These are phyloP conservation scores for Cephus rjabovi DNA, from an alignment of 2,888 invertebrate species.

Conservation along the genomic window DNA sequence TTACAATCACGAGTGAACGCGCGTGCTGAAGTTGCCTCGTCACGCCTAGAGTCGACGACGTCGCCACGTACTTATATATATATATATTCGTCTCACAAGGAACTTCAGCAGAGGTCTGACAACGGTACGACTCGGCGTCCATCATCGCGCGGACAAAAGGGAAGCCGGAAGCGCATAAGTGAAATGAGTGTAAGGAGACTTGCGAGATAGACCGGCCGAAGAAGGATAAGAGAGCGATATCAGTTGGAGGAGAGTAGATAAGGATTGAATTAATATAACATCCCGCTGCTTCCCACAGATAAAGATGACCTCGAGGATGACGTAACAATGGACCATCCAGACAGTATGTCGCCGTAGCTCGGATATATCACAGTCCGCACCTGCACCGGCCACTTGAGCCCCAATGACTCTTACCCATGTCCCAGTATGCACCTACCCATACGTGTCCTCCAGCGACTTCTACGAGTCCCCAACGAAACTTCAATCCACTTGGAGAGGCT, in stretches of 20 bases:
- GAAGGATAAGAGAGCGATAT: slow-evolving; percentile 4
- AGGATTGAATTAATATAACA: slow-evolving; percentile 6
- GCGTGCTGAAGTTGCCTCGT: neutral
- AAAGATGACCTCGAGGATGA: slow-evolving; percentile 39
- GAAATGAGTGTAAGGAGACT: slow-evolving; percentile 10
- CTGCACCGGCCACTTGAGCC: slow-evolving; percentile 20
- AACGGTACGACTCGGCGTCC: neutral
- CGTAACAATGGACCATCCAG: slow-evolving; percentile 45
- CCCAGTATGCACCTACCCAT: neutral
- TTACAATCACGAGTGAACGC: slow-evolving; percentile 22
- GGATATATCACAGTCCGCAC: slow-evolving; percentile 41
- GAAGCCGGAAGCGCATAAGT: slow-evolving; percentile 5
- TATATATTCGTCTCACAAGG: slow-evolving; percentile 6
- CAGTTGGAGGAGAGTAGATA: slow-evolving; percentile 2
- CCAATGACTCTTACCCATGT: neutral
- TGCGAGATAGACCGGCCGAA: neutral
- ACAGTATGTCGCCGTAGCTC: slow-evolving; percentile 51
- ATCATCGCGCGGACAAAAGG: neutral
- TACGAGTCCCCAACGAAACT: neutral
- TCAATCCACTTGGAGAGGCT: neutral
- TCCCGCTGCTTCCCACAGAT: slow-evolving; percentile 9
- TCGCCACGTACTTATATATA: slow-evolving; percentile 1
- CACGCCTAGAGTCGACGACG: slow-evolving; percentile 2
- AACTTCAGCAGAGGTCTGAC: neutral
- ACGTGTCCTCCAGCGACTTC: neutral